These are phyloP conservation scores for Chascanopsetta lugubris DNA, from an alignment of 2,113 vertebrate genomes.

Conservation along the genomic window DNA sequence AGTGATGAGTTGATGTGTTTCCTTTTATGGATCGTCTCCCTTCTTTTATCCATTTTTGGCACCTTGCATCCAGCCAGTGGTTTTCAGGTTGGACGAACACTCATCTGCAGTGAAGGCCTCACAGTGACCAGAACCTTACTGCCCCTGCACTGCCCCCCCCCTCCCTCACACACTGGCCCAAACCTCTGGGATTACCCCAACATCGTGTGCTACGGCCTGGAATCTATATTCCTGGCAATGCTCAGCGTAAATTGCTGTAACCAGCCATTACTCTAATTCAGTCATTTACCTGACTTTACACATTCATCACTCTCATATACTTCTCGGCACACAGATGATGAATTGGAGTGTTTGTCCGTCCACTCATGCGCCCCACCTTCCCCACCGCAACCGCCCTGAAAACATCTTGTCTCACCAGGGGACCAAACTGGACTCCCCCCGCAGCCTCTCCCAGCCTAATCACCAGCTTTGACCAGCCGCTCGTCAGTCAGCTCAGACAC, in stretches of 20 bases:
- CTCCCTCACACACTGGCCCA: conserved; percentile 16
- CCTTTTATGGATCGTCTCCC: background rate
- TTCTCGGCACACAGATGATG: conserved; percentile 60
- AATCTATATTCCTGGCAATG: conserved; percentile 69
- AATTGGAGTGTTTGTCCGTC: conserved; percentile 59
- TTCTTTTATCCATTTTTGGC: conserved; percentile 4
- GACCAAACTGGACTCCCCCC: conserved; percentile 22
- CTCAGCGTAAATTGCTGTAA: conserved; percentile 72
- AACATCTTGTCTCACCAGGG: conserved; percentile 39
- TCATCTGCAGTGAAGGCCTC: conserved; percentile 23
- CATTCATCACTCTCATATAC: conserved; percentile 74
- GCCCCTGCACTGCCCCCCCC: background rate
- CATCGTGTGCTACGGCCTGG: conserved; percentile 45
- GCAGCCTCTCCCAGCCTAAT: conserved; percentile 51
- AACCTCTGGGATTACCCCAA: conserved; percentile 55
- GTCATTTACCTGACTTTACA: conserved; percentile 73
- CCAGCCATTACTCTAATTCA: conserved; percentile 76
- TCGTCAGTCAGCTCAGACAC: conserved; percentile 67
- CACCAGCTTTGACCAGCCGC: conserved; percentile 64
- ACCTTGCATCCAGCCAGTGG: background rate
- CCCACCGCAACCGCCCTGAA: conserved; percentile 36
- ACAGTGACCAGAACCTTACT: conserved; percentile 45
- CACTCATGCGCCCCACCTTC: background rate
- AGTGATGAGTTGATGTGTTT: too few species aligned
- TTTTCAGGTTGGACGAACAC: conserved; percentile 22